phyloP scores from a whole-genome alignment of 2,113 vertebrate genomes.

The Eonycteris spelaea region DNA sequence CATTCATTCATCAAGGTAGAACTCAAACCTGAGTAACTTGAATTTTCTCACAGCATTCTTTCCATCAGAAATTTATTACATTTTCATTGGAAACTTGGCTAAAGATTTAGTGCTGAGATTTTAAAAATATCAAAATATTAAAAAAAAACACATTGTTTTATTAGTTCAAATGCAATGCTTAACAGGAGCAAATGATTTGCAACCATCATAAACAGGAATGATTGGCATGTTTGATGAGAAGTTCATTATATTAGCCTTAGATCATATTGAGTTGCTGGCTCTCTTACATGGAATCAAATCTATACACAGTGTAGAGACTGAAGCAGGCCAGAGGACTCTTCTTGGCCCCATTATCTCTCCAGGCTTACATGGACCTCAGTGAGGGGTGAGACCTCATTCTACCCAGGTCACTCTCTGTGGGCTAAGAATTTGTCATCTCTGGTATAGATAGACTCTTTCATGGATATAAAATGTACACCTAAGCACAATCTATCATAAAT shows the following conservation, averaged over 20 bases:
- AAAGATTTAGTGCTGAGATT: neutral
- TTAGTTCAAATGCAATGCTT: neutral
- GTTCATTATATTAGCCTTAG: neutral
- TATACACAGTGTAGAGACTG: neutral
- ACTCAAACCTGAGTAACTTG: neutral
- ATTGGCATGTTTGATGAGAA: neutral
- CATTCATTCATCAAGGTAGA: neutral
- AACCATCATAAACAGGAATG: neutral
- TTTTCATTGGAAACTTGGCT: neutral
- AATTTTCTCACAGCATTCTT: neutral
- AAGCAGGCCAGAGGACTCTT: neutral
- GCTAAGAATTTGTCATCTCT: neutral
- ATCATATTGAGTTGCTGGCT: fast-evolving
- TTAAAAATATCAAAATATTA: neutral
- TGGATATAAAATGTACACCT: neutral
- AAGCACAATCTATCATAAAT: neutral
- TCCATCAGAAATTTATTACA: neutral
- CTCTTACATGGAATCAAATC: neutral
- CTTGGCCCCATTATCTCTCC: neutral
- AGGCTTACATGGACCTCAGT: neutral
- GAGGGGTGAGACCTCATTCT: neutral
- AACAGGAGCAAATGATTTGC: neutral
- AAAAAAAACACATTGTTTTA: neutral
- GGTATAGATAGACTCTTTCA: neutral
- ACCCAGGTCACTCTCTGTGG: neutral